phyloP scores from a whole-genome alignment of 2,113 vertebrate genomes.

The Chroicocephalus ridibundus region DNA sequence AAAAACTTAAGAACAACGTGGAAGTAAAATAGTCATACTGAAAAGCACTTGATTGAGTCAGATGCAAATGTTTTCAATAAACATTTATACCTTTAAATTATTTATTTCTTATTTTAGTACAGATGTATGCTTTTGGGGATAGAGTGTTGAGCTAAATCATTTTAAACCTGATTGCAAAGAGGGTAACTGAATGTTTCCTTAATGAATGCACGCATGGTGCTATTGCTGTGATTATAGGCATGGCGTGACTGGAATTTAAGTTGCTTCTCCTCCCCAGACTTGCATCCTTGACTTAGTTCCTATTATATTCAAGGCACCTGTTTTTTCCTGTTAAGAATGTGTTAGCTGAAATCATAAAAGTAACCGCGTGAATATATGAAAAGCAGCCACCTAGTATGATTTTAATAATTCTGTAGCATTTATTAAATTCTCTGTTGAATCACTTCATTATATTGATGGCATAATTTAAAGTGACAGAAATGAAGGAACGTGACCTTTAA shows the following conservation, averaged over 20 bases:
- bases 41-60: background rate
- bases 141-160: slow-evolving; percentile 42
- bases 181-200: slow-evolving; percentile 23
- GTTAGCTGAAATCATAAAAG: background rate
- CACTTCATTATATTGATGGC: background rate
- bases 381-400: background rate
- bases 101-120: slow-evolving; percentile 48
- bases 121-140: slow-evolving; percentile 36
- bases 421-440: slow-evolving; percentile 2
- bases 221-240: slow-evolving; percentile 12
- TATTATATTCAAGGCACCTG: slow-evolving; percentile 13
- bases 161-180: slow-evolving; percentile 44
- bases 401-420: slow-evolving; percentile 36
- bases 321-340: background rate
- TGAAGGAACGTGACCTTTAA: slow-evolving; percentile 42
- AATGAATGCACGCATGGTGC: slow-evolving; percentile 23
- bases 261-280: background rate
- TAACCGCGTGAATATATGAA: background rate
- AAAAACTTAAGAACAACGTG: background rate
- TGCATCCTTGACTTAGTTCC: background rate
- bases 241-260: slow-evolving; percentile 23
- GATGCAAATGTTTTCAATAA: slow-evolving; percentile 62
- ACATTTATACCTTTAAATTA: slow-evolving; percentile 25
- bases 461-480: slow-evolving; percentile 6
- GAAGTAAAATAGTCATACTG: background rate